phyloP scores from a whole-genome alignment of 2,888 invertebrate genomes.

The Mantis religiosa region DNA sequence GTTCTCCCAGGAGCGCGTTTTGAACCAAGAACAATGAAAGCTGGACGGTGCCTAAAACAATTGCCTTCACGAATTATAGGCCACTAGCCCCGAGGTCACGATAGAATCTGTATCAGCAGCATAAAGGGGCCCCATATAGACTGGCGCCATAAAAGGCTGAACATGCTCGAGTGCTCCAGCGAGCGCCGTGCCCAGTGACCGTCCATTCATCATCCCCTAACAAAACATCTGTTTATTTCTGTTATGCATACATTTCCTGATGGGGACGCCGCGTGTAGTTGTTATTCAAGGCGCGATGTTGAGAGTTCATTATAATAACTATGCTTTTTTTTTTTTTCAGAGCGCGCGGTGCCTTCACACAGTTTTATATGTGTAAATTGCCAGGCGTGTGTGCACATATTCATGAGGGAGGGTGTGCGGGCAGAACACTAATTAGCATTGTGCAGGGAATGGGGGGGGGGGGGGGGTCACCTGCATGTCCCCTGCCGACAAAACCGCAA shows the following conservation, averaged over 20 bases:
- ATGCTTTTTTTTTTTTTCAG: neutral
- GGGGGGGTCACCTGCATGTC: neutral
- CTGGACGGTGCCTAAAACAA: neutral
- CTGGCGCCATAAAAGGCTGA: neutral
- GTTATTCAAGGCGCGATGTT: neutral
- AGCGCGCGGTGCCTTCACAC: neutral
- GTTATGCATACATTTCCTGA: neutral
- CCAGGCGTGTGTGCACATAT: neutral
- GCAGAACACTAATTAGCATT: neutral
- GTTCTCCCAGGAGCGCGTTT: neutral
- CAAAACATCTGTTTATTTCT: neutral
- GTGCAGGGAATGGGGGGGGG: too few relatives aligned
- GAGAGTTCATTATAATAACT: slow-evolving; percentile 12
- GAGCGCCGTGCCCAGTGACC: neutral
- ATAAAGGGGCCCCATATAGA: neutral
- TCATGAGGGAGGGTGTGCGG: neutral
- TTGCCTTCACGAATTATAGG: neutral
- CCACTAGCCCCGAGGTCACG: neutral
- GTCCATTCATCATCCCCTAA: neutral
- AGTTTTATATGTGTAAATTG: neutral
- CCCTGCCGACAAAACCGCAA: neutral
- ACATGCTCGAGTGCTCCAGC: neutral
- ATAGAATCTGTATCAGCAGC: neutral
- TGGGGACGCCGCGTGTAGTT: neutral
- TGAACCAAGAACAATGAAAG: neutral